A percentile compares a stretch with the other conserved stretches of the same genome.
Conservation (phyloP, 2,113 vertebrate genomes). For the Verasper variegatus region DNA sequence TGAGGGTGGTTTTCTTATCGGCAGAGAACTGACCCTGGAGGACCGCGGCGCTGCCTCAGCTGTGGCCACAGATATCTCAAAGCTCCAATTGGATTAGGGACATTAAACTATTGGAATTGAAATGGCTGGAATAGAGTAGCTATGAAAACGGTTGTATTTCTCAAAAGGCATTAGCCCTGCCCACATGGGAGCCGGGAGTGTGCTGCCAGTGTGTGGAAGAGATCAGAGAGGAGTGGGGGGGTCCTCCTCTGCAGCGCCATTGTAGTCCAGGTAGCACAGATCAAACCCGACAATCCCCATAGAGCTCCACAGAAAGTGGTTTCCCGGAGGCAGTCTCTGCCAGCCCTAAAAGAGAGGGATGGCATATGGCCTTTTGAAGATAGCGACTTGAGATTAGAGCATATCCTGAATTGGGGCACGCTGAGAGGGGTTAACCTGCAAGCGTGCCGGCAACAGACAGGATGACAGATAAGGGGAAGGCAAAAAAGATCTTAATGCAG, state of each 20-base stretch:
- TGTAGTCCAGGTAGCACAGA: conserved; percentile 74
- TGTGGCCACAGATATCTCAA: conserved; percentile 43
- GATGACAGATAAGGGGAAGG: conserved; percentile 49
- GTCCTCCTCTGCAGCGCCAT: conserved; percentile 67
- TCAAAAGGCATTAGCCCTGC: conserved; percentile 59
- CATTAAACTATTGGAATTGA: conserved; percentile 55
- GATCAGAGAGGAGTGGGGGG: conserved; percentile 61
- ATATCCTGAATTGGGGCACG: conserved; percentile 52
- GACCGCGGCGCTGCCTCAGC: conserved; percentile 35
- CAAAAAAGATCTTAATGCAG: conserved; percentile 45
- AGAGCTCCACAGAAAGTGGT: conserved; percentile 73
- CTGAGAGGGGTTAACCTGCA: conserved; percentile 40
- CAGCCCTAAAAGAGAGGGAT: conserved; percentile 55
- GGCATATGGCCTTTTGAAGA: conserved; percentile 79
- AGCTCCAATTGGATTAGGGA: conserved; percentile 64
- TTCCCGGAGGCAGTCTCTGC: conserved; percentile 71
- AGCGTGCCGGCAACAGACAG: conserved; percentile 37
- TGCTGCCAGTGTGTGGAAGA: conserved; percentile 53
- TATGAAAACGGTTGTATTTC: conserved; percentile 60
- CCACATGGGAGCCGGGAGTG: conserved; percentile 51
- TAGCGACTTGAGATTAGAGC: conserved; percentile 73
- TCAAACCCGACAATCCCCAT: conserved; percentile 73
- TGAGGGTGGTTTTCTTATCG: conserved; percentile 14
- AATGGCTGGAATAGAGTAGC: conserved; percentile 53
- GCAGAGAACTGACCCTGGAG: conserved; percentile 29